A percentile compares a stretch with the other conserved stretches of the same genome.
phyloP scores from a whole-genome alignment of 2,888 invertebrate genomes.

The Meta bourneti region DNA sequence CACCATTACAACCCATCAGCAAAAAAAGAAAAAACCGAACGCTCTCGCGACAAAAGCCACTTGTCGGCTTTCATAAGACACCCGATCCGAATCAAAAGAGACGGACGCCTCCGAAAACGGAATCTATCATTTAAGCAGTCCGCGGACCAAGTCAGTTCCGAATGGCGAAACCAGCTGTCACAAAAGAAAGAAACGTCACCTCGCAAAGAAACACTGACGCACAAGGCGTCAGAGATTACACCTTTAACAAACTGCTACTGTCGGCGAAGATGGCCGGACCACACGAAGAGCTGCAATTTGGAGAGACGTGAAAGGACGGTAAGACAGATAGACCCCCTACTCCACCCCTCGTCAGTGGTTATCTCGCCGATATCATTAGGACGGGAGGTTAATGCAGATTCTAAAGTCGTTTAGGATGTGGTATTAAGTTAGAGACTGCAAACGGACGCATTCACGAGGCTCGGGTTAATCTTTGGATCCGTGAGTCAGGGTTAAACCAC shows the following conservation, averaged over 20 bases:
- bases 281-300: constrained; percentile 60
- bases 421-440: no score
- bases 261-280: constrained; percentile 53
- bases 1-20: no score
- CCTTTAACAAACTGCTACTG: constrained; percentile 50
- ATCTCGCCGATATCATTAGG: not conserved
- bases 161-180: not conserved
- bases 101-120: no score
- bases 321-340: no score
- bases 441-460: no score
- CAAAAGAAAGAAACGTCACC: not conserved
- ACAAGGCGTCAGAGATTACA: constrained; percentile 60
- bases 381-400: not conserved
- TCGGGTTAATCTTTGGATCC: no score
- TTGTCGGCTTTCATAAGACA: no score
- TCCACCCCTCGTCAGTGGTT: no score
- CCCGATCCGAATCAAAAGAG: not conserved
- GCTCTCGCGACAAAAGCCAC: not conserved
- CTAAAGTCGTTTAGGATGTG: no score
- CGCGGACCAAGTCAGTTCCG: not conserved
- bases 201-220: constrained; percentile 3
- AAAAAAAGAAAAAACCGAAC: no score
- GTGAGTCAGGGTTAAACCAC: no score
- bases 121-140: not conserved
- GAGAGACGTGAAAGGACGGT: no score